Evolutionary conservation across 2,113 vertebrate species (phyloP), one percentile per base, ranked within the genome.

Genomic region (Phaethon lepturus): DNA sequence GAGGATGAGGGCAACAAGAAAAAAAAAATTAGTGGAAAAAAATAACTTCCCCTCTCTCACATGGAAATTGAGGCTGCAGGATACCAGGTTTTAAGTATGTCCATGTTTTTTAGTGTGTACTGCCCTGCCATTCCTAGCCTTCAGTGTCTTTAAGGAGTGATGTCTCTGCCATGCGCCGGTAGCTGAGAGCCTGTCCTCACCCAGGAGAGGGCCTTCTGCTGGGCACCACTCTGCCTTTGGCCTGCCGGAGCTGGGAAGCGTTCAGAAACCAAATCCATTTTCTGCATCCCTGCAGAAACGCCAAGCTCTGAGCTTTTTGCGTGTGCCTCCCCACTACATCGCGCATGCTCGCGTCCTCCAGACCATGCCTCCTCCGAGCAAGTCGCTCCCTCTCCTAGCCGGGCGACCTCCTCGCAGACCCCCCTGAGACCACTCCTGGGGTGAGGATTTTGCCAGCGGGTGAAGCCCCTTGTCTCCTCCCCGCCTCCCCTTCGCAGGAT

Each of bases 361-460:
- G 47, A 31, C 15, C 47, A 53, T 0, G 0, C 24, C 25, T 49
- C 58, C 52, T 59, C 23, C 0, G 1, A 29, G 4, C 0, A 0
- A 47, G 19, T 5, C 4, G 4, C 24, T 17, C 16, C 47, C 29
- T 56, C 53, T 86, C 40, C 28, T 8, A 56, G 15, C 42, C 0
- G 1, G 7, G 23, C 3, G 16, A 42, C 20, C 25, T 22, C 19
- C n/a, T 71, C 7, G 1, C 45, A 77, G n/a, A 40, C 1, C 6
- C 22, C 22, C 56, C 64, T 4, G 3, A 68, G 15, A 40, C 13
- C 16, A 15, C 28, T 80, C 11, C 50, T 28, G 6, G 12, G n/a
- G 26, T 17, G 9, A 58, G 50, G 49, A 49, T 83, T 88, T 89
- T 74, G 17, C 49, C 53, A 60, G 15, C 5, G 13, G 38, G 8